These are phyloP conservation scores for Phyllotreta striolata DNA, from an alignment of 2,888 invertebrate genomes.

Conservation along the genomic window DNA sequence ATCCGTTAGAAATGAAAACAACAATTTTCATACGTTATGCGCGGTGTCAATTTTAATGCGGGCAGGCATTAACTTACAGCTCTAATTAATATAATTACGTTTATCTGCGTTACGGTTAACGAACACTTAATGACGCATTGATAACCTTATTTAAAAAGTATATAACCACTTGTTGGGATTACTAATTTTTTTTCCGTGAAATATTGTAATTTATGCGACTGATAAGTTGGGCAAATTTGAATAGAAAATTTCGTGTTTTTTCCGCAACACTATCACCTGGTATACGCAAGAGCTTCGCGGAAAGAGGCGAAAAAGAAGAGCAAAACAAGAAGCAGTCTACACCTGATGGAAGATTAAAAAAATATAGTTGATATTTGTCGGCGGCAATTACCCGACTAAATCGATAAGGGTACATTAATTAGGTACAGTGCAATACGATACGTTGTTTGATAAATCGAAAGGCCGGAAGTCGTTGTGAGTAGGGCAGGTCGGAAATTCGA, in stretches of 20 bases:
- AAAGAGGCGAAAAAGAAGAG: too few relatives aligned
- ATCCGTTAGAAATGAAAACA: constrained; percentile 33
- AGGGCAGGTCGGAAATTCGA: constrained; percentile 43
- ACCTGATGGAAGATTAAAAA: constrained; percentile 19
- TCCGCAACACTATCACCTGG: too few relatives aligned
- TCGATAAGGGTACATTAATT: constrained; percentile 35
- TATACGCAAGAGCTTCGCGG: too few relatives aligned
- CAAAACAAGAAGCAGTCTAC: too few relatives aligned
- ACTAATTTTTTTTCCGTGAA: constrained; percentile 6
- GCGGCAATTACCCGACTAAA: constrained; percentile 26
- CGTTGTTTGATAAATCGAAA: constrained; percentile 35
- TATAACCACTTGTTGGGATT: constrained; percentile 11
- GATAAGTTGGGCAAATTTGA: constrained; percentile 14
- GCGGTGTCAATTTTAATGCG: constrained; percentile 43
- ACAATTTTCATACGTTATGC: constrained; percentile 20
- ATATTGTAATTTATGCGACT: constrained; percentile 22
- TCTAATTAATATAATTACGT: constrained; percentile 47
- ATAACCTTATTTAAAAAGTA: constrained; percentile 19
- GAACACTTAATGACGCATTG: constrained; percentile 56
- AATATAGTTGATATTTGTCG: constrained; percentile 7
- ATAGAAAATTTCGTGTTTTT: not conserved
- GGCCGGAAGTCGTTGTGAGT: constrained; percentile 41
- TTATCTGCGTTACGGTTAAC: constrained; percentile 57
- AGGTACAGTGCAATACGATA: constrained; percentile 30
- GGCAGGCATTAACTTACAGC: constrained; percentile 41